These are phyloP conservation scores for Steatocranus sp. DNA, from an alignment of 2,797 vertebrate genomes.

Conservation along the genomic window DNA sequence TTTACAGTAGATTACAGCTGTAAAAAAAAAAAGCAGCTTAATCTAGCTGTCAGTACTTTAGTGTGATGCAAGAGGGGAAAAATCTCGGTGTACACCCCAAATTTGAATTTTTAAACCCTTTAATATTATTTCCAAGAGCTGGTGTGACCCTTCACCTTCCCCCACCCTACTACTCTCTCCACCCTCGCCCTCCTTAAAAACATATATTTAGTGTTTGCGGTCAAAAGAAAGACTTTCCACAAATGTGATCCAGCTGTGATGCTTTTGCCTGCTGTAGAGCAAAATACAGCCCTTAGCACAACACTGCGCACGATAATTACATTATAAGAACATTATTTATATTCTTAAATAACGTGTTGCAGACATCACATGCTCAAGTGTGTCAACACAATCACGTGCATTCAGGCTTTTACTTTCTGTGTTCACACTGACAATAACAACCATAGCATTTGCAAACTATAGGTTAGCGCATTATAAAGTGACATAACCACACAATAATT, in stretches of 20 bases:
- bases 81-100: background rate
- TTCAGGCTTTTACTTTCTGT: background rate
- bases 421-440: constrained; percentile 6
- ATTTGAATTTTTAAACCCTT: background rate
- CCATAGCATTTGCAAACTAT: constrained; percentile 34
- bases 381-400: constrained; percentile 20
- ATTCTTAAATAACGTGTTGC: background rate
- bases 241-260: background rate
- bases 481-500: constrained; percentile 48
- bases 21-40: background rate
- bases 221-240: background rate
- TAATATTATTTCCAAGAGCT: background rate
- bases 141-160: background rate
- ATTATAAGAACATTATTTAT: background rate
- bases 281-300: background rate
- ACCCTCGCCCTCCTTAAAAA: background rate
- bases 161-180: background rate
- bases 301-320: background rate
- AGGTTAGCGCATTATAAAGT: constrained; percentile 8
- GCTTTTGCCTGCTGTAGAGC: background rate
- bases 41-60: background rate
- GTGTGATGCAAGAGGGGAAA: background rate
- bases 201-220: background rate
- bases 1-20: background rate
- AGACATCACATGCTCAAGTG: background rate